Conservation (phyloP, 2,797 vertebrate species). For the Sebastes matsubarae region DNA sequence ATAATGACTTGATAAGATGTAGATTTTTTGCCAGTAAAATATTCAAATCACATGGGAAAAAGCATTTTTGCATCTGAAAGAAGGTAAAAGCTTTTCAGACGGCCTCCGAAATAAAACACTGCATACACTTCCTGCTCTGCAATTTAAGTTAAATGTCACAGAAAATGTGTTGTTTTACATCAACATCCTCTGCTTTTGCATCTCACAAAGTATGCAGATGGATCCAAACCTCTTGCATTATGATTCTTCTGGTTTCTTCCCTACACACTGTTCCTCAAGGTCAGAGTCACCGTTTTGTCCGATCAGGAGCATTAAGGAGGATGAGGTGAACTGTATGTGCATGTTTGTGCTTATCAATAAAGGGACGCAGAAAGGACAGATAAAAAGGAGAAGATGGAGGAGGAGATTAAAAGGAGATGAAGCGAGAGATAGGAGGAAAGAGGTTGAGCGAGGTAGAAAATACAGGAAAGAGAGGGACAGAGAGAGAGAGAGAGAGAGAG, state of each 20-base stretch:
- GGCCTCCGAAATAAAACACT: neutral
- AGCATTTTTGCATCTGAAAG: neutral
- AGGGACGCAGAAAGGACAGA: neutral
- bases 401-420: slow-evolving; percentile 34
- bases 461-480: neutral
- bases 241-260: neutral
- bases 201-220: neutral
- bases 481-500: neutral
- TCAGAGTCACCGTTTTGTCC: neutral
- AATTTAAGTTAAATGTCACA: neutral
- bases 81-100: neutral
- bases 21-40: neutral
- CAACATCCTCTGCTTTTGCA: neutral
- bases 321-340: neutral
- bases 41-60: neutral
- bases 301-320: neutral
- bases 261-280: neutral
- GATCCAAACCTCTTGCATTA: neutral
- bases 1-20: neutral
- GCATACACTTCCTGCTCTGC: neutral
- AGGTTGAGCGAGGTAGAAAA: neutral
- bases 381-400: neutral
- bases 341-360: neutral
- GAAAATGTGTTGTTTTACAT: neutral
- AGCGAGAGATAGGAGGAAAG: neutral